These are phyloP conservation scores for Hoplostethus atlanticus DNA, from an alignment of 2,797 vertebrate genomes.

Conservation along the genomic window DNA sequence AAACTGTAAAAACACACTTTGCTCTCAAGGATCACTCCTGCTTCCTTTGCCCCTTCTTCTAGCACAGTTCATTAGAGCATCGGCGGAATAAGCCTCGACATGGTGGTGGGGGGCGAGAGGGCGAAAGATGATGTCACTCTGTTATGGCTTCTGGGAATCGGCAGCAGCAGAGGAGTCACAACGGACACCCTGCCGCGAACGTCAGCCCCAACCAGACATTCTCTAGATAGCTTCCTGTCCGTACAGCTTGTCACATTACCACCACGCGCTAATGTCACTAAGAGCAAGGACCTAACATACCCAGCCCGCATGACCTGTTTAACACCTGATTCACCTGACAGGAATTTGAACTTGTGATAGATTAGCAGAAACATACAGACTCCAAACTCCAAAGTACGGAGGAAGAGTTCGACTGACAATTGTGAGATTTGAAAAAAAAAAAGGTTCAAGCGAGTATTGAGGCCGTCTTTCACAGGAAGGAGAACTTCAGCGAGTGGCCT, in stretches of 20 bases:
- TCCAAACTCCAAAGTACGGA: not conserved
- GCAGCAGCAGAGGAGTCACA: conserved; percentile 49
- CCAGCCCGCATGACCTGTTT: conserved; percentile 13
- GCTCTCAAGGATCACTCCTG: not conserved
- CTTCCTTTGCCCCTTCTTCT: conserved; percentile 3
- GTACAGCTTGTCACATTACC: conserved; percentile 71
- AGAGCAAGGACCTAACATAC: conserved; percentile 23
- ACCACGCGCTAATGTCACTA: conserved; percentile 46
- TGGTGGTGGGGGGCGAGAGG: conserved; percentile 9
- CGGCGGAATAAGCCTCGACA: conserved; percentile 30
- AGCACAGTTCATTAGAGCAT: conserved; percentile 26
- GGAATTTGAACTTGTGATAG: not conserved
- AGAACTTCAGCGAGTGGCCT: conserved; percentile 26
- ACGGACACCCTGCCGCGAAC: conserved; percentile 48
- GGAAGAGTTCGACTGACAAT: not conserved
- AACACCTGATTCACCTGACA: conserved; percentile 2
- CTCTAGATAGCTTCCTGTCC: conserved; percentile 75
- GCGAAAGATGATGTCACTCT: conserved; percentile 63
- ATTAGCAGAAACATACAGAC: not conserved
- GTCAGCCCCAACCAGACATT: conserved; percentile 62
- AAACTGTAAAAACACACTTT: not conserved
- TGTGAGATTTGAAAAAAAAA: conserved; percentile 16
- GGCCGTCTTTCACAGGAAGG: conserved; percentile 22
- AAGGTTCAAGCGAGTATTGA: not conserved
- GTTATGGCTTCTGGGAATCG: conserved; percentile 74